Percentiles rank a stretch among this genome's conserved stretches.
Evolutionary conservation across 2,888 invertebrate genomes (phyloP).

Genomic region (Bombylius discolor): DNA sequence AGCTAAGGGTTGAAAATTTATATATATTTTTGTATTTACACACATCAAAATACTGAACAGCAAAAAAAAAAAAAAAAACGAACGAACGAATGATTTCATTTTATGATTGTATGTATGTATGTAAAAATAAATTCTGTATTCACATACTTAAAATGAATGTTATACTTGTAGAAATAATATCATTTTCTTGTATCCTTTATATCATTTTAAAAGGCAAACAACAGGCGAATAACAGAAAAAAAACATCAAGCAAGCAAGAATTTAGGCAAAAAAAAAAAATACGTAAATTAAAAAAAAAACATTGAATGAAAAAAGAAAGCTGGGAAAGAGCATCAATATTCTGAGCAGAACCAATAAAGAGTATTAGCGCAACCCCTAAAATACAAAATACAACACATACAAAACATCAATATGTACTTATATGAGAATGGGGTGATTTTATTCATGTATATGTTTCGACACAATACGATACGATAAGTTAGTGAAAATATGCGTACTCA

Average conservation of each 20-base stretch:
- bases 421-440: not conserved
- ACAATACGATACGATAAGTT: no score
- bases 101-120: not conserved
- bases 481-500: not conserved
- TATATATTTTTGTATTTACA: not conserved
- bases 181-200: not conserved
- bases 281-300: not conserved
- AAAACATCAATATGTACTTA: no score
- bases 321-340: not conserved
- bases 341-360: slow-evolving; percentile 5
- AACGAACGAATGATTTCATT: not conserved
- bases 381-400: not conserved
- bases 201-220: not conserved
- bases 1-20: not conserved
- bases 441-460: not conserved
- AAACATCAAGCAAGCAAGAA: not conserved
- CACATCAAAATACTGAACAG: not conserved
- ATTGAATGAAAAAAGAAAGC: not conserved
- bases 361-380: not conserved
- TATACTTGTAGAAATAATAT: not conserved
- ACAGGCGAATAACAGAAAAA: not conserved
- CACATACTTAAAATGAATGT: not conserved
- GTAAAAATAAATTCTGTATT: not conserved
- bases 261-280: no score
- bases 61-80: not conserved